phyloP scores from a whole-genome alignment of 2,888 invertebrate genomes.

The Archips crataeganus region DNA sequence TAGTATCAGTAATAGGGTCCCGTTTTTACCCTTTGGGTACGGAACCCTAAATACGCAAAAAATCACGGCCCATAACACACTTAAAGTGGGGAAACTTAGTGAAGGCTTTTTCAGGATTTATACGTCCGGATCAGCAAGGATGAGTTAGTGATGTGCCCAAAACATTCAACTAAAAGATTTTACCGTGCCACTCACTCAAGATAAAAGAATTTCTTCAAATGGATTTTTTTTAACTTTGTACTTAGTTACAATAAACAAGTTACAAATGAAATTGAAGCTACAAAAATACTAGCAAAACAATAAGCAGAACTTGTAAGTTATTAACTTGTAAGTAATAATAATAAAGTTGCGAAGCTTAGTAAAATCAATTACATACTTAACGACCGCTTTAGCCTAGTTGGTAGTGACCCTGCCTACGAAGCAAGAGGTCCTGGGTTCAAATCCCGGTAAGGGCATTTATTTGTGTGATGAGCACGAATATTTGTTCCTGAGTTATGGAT shows the following conservation, averaged over 20 bases:
- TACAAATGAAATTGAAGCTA: slow-evolving; percentile 7
- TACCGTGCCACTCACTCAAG: not conserved
- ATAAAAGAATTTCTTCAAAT: not conserved
- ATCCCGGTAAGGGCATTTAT: too few relatives aligned
- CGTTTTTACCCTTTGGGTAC: too few relatives aligned
- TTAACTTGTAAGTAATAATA: not conserved
- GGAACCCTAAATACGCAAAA: not conserved
- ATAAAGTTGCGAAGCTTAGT: slow-evolving; percentile 8
- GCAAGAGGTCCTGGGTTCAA: too few relatives aligned
- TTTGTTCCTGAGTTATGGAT: too few relatives aligned
- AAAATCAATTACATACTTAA: not conserved
- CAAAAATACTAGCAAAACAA: not conserved
- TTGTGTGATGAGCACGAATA: too few relatives aligned
- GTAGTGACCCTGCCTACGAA: too few relatives aligned
- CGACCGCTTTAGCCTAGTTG: too few relatives aligned
- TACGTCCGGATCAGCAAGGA: slow-evolving; percentile 14
- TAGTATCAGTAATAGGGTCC: too few relatives aligned
- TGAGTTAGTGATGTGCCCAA: slow-evolving; percentile 21
- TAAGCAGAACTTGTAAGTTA: not conserved
- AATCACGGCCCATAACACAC: not conserved
- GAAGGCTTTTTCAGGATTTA: slow-evolving; percentile 12
- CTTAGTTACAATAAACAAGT: slow-evolving; percentile 2
- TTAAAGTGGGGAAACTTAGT: not conserved
- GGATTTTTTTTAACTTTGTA: not conserved
- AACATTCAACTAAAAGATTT: slow-evolving; percentile 24